Percentiles rank a stretch among this genome's conserved stretches.
Conservation (phyloP, 30 jellyfish, hydroid and myxozoan genomes). For the Aurelia coerulea region DNA sequence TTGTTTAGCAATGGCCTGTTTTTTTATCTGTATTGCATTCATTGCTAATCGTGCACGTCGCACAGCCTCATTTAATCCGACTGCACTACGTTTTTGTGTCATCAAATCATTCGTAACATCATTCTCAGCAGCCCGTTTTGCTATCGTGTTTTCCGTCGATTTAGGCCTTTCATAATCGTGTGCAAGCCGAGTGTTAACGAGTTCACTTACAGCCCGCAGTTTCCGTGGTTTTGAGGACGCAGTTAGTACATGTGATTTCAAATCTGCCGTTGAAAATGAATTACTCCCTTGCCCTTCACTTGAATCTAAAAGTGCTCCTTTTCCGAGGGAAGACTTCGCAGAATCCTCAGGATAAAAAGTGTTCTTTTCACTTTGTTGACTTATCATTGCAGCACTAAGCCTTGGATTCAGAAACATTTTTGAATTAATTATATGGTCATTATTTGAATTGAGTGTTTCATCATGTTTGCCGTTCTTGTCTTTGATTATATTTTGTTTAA, state of each 20-base stretch:
- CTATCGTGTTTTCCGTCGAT: not conserved
- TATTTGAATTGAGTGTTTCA: too few relatives aligned
- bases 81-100: constrained; percentile 16
- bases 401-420: not conserved
- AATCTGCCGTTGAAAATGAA: constrained; percentile 57
- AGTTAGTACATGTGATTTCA: constrained; percentile 17
- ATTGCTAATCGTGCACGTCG: constrained; percentile 60
- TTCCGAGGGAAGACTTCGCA: not conserved
- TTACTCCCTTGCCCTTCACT: constrained; percentile 56
- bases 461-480: not conserved
- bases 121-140: constrained; percentile 40
- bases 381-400: not conserved
- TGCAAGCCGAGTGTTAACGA: not conserved
- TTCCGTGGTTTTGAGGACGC: not conserved
- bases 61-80: constrained; percentile 53
- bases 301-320: constrained; percentile 39
- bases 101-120: constrained; percentile 23
- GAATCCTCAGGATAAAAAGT: not conserved
- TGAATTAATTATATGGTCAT: too few relatives aligned
- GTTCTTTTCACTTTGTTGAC: not conserved
- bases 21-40: constrained; percentile 24
- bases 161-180: not conserved
- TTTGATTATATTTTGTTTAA: not conserved
- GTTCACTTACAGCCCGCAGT: not conserved
- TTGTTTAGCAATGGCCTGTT: constrained; percentile 8